These are phyloP conservation scores for Cybosia mesomella DNA, from an alignment of 2,888 invertebrate genomes.

Conservation along the genomic window DNA sequence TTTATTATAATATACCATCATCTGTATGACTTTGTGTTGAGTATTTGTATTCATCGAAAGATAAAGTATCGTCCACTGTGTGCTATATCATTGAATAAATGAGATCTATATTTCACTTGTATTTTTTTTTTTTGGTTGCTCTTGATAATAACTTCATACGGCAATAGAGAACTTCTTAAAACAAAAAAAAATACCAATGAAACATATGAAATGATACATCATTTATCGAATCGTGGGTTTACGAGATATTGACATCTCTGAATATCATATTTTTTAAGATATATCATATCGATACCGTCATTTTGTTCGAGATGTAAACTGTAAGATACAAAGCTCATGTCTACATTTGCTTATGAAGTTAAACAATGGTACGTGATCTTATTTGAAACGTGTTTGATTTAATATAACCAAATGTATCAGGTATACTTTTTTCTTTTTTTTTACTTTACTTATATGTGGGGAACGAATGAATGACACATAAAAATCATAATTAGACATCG, in stretches of 20 bases:
- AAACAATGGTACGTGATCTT: slow-evolving; percentile 20
- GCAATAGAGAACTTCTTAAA: too few species aligned
- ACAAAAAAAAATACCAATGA: slow-evolving; percentile 9
- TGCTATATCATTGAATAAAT: too few species aligned
- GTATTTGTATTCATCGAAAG: too few species aligned
- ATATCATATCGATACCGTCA: slow-evolving; percentile 1
- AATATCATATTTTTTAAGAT: slow-evolving; percentile 16
- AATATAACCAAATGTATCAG: slow-evolving; percentile 6
- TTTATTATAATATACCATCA: too few species aligned
- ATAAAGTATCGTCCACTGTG: too few species aligned
- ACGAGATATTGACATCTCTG: slow-evolving; percentile 29
- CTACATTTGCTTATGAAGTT: slow-evolving; percentile 13
- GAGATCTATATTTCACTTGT: too few species aligned
- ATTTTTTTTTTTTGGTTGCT: too few species aligned
- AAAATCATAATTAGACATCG: background rate
- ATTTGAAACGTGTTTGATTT: slow-evolving; percentile 20
- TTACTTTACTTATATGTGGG: too few species aligned
- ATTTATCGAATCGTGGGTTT: slow-evolving; percentile 29
- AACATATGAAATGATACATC: slow-evolving; percentile 25
- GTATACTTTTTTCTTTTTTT: too few species aligned
- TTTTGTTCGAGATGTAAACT: slow-evolving; percentile 7
- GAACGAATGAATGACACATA: background rate
- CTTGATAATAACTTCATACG: too few species aligned
- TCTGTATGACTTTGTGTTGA: too few species aligned
- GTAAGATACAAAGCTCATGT: background rate